Percentiles rank a stretch among this genome's conserved stretches.
Conservation (phyloP, 2,797 vertebrate genomes). For the Natrix natrix region DNA sequence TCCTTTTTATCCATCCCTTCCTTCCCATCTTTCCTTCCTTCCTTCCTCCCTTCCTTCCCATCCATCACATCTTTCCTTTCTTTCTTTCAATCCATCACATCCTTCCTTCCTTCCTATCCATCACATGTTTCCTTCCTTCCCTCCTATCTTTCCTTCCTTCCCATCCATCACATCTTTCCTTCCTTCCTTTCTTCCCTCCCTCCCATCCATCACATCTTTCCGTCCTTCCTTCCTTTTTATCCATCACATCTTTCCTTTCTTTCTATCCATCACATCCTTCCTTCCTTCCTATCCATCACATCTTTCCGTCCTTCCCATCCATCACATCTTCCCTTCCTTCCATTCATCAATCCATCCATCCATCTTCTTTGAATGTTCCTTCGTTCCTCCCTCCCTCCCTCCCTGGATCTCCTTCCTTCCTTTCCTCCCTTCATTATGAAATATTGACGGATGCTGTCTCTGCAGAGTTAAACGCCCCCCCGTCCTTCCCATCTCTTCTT, state of each 20-base stretch:
- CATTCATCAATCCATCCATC: not conserved
- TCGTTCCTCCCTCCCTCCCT: not conserved
- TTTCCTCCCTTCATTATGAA: not conserved
- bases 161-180: too few species aligned
- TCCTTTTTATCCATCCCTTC: not conserved
- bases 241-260: not conserved
- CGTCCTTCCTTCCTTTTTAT: not conserved
- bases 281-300: not conserved
- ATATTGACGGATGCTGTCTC: not conserved
- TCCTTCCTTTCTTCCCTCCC: too few species aligned
- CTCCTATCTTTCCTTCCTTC: too few species aligned
- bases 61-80: too few species aligned
- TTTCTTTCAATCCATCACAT: too few species aligned
- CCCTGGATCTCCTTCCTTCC: not conserved
- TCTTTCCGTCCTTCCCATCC: rapidly evolving
- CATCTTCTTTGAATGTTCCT: too few species aligned
- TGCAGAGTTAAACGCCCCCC: not conserved
- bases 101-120: too few species aligned
- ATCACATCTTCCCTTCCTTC: not conserved
- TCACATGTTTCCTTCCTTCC: not conserved
- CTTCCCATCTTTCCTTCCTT: too few species aligned
- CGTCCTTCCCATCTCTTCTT: not conserved
- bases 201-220: not conserved
- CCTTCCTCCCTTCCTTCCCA: not conserved
- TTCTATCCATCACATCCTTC: too few species aligned